Base-by-base conservation (phyloP, 1,140 invertebrate species). In the Diabrotica undecimpunctata region DNA sequence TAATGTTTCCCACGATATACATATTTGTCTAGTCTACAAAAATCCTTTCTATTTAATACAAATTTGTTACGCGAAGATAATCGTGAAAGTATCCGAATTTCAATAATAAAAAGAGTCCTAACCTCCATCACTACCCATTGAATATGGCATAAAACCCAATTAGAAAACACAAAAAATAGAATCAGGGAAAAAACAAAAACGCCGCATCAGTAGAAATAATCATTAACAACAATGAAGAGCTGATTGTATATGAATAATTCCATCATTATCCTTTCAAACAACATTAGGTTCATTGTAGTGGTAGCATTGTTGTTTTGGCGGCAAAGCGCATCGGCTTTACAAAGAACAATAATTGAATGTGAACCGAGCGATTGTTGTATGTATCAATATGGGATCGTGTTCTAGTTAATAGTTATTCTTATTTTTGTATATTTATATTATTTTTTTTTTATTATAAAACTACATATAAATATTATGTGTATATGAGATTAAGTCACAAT, bases 201-300 rank as follows among this genome's bases (percentile, higher is more conserved):
- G 69, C 68, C 37, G 59, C 62, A 67, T 67, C 68, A 70, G 62
- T 61, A 67, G 59, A 70, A 70, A 70, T 70, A 70, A 67, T 70
- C 65, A 67, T 64, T 61, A 67, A 11, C 37, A 10, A 65, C 65
- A 67, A 67, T 65, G 46, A 14, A n/a, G 35, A 54, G 53, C 53
- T 64, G 65, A 67, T 70, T 70, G 68, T 70, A 62, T 54, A 64
- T 67, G 62, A 69, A 69, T 69, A 67, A 70, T 70, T 70, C 63
- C 50, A 70, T 70, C 68, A 65, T 64, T 67, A 66, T 62, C 50
- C 61, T 65, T 70, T 70, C 67, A 66, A 60, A 64, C 62, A 66
- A 62, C 62, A 67, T 70, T 70, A 67, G 66, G 61, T 65, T 53
- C 52, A 70, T 70, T 70, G 68, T 70, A 41, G 65, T 37, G 51